Base-by-base conservation (phyloP, 2,113 vertebrate genomes). In the Podilymbus podiceps region DNA sequence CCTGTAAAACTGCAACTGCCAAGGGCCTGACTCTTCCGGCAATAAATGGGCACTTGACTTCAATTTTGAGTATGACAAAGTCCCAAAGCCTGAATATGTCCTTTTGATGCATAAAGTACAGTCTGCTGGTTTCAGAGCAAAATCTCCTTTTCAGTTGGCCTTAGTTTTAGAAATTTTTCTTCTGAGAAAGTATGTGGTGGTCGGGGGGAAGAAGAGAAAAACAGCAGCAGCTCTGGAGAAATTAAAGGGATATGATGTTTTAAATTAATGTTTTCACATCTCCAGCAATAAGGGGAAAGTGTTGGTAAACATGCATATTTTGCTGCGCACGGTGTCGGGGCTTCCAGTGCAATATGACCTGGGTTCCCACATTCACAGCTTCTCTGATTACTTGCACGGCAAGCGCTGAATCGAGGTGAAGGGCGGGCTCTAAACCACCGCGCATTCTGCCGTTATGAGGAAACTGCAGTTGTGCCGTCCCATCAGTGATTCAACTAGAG, bases 41-140 rank as follows among this genome's bases (percentile, higher is more conserved):
- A 5, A 8, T 5, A 10, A 73, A 68, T 0, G 0, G 19, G 31
- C 93, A 10, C 8, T 79, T 68, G 47, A 27, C n/a, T 72, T 84
- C 0, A 0, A 49, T 79, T 83, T 53, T 25, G 20, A 69, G 17
- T 18, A 38, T 22, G 42, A 72, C 49, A 1, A 1, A 31, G 6
- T 20, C 23, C n/a, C 15, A 12, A 20, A 16, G 6, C 30, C 33
- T 68, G 56, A 84, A 64, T 19, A 40, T 0, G 53, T n/a, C 27
- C 15, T 83, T 76, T 46, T 55, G 14, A 72, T 19, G 17, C n/a
- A 59, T 25, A n/a, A 84, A 74, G 9, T 19, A 62, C 5, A 85
- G 15, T 42, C 11, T 15, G 8, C 47, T 38, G 17, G 4, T 50
- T 73, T 91, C 75, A 85, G 28, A 76, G 28, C 6, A 83, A 91